These are phyloP conservation scores for Gastracanthus pulcherrimus DNA, from an alignment of 2,888 invertebrate species.

Conservation along the genomic window DNA sequence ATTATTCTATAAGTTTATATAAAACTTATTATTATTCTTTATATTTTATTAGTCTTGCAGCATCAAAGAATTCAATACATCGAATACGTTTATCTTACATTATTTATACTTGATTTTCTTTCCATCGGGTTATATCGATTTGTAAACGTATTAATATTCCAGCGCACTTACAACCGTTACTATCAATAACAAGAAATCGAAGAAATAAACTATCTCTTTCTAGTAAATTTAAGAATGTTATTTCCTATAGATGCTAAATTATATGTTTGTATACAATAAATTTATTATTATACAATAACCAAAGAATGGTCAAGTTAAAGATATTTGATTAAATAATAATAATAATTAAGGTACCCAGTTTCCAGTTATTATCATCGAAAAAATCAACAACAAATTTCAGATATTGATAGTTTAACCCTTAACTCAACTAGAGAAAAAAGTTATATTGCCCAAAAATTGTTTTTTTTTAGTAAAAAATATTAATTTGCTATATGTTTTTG, in stretches of 20 bases:
- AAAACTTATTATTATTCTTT: neutral
- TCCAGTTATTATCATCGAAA: neutral
- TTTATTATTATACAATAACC: neutral
- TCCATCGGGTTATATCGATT: neutral
- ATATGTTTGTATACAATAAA: neutral
- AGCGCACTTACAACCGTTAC: neutral
- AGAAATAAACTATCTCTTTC: neutral
- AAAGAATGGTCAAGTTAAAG: neutral
- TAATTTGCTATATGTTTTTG: too few relatives aligned
- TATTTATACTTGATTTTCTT: neutral
- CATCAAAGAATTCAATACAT: neutral
- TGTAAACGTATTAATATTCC: neutral
- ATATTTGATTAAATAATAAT: neutral
- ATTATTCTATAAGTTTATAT: neutral
- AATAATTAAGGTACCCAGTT: too few relatives aligned
- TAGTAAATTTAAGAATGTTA: neutral
- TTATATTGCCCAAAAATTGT: too few relatives aligned
- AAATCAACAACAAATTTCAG: neutral
- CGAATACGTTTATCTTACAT: neutral
- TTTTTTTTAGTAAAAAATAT: too few relatives aligned
- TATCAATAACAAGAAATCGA: neutral
- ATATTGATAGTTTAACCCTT: too few relatives aligned
- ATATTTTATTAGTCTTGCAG: neutral
- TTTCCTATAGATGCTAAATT: neutral
- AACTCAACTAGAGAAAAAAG: too few relatives aligned